phyloP scores from a whole-genome alignment of 2,888 invertebrate genomes.

The Nephrotoma appendiculata region DNA sequence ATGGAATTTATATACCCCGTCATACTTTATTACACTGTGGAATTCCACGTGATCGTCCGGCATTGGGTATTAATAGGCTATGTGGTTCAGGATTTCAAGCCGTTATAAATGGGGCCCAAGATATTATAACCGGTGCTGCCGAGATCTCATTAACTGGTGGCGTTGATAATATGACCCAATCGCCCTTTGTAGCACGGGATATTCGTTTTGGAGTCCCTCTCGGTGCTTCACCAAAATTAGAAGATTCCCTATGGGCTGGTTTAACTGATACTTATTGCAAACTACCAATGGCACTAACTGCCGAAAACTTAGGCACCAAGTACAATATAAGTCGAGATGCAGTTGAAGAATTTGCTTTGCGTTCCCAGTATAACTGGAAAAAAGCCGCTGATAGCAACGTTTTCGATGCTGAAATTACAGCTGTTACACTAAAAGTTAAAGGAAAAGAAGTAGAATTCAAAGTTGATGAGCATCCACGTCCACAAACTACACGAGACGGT shows the following conservation, averaged over 20 bases:
- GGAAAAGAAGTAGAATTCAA: conserved; percentile 64
- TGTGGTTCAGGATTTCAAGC: conserved; percentile 98
- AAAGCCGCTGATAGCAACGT: conserved; percentile 70
- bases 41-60: conserved; percentile 72
- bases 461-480: conserved; percentile 87
- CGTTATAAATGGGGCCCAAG: conserved; percentile 82
- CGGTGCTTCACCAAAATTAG: conserved; percentile 60
- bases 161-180: conserved; percentile 89
- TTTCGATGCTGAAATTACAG: conserved; percentile 81
- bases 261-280: conserved; percentile 80
- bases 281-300: conserved; percentile 91
- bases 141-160: conserved; percentile 84
- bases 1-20: conserved; percentile 74
- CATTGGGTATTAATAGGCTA: conserved; percentile 77
- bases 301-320: conserved; percentile 82
- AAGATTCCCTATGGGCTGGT: conserved; percentile 79
- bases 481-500: conserved; percentile 71
- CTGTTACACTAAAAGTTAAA: conserved; percentile 71
- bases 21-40: conserved; percentile 78
- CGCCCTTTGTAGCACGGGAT: conserved; percentile 73
- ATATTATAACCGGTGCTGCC: conserved; percentile 71
- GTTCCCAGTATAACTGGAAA: conserved; percentile 81
- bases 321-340: conserved; percentile 67
- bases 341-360: conserved; percentile 70
- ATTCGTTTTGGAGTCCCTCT: conserved; percentile 78